Percentiles rank a stretch among this genome's conserved stretches.
These are phyloP conservation scores for Pogonus chalceus DNA, from an alignment of 1,140 invertebrate genomes.

Conservation along the genomic window DNA sequence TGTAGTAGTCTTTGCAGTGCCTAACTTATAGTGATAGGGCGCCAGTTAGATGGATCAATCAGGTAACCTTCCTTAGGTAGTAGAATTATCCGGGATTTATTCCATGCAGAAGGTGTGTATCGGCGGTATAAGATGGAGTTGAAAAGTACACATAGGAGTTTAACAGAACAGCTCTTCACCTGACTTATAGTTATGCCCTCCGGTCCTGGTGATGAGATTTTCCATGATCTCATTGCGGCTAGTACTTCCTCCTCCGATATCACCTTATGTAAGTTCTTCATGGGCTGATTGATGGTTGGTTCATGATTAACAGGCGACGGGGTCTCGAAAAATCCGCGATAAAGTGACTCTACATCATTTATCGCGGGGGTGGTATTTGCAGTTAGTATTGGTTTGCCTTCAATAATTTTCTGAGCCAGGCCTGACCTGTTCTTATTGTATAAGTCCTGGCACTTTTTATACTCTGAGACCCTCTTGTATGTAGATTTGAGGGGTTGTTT, in stretches of 20 bases:
- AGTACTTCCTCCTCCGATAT: too few species aligned
- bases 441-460: conserved; percentile 16
- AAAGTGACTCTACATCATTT: neutral
- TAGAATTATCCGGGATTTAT: neutral
- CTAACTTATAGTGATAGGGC: neutral
- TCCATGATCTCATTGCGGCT: conserved; percentile 9
- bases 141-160: conserved; percentile 7
- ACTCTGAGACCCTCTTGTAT: conserved; percentile 6
- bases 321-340: neutral
- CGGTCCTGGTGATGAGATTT: conserved; percentile 14
- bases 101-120: conserved; percentile 4
- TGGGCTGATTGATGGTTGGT: too few species aligned
- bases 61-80: neutral
- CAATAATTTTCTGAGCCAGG: conserved; percentile 4
- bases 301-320: neutral
- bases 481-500: neutral
- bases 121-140: conserved; percentile 14
- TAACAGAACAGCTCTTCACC: conserved; percentile 7
- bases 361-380: neutral
- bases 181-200: conserved; percentile 16
- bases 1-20: neutral
- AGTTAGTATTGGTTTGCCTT: neutral
- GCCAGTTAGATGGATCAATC: neutral
- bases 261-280: neutral
- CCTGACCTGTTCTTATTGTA: conserved; percentile 8